phyloP scores from a whole-genome alignment of 2,797 vertebrate genomes.

The Falco columbarius region DNA sequence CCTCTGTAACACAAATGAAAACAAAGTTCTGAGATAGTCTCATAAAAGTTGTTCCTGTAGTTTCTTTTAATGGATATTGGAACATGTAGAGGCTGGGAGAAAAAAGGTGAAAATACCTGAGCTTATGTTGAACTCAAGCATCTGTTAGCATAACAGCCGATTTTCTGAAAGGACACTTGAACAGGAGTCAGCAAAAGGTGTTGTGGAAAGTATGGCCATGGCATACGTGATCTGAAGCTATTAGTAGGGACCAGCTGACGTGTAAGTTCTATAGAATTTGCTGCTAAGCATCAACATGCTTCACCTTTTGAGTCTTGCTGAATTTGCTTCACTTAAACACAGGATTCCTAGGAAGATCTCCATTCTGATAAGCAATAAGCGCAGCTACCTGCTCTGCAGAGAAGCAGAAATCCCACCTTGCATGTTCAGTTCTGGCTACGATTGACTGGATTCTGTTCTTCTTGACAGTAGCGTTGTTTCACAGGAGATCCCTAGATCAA shows the following conservation, averaged over 20 bases:
- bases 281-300: not conserved
- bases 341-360: not conserved
- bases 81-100: not conserved
- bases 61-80: not conserved
- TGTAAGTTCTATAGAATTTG: not conserved
- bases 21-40: not conserved
- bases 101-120: not conserved
- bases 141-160: not conserved
- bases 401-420: not conserved
- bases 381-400: not conserved
- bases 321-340: slow-evolving; percentile 7
- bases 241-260: not conserved
- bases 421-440: not conserved
- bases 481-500: not conserved
- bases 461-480: not conserved
- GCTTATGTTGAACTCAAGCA: not conserved
- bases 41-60: not conserved
- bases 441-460: not conserved
- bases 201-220: not conserved
- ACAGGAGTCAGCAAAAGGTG: not conserved
- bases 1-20: not conserved
- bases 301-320: not conserved
- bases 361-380: not conserved
- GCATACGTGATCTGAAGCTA: not conserved
- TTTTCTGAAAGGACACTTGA: not conserved